Evolutionary conservation across 2,113 vertebrate species (phyloP), one percentile per base, ranked within the genome.

Genomic region (Dipodomys merriami): DNA sequence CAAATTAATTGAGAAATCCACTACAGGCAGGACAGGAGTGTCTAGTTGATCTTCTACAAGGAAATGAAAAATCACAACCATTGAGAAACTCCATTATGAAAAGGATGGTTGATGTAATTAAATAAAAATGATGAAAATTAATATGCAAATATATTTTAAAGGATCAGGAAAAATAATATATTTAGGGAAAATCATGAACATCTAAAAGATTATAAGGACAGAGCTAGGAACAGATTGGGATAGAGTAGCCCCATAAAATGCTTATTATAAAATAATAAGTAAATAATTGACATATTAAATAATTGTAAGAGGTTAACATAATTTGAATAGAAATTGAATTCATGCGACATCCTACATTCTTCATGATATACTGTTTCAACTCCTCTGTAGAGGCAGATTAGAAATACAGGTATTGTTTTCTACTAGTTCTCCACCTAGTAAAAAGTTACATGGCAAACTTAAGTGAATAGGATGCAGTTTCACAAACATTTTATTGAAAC

Each of bases 231-330:
- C 16, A 46, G 64, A 69, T 29, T 67, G 46, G 15, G 74, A 86
- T 86, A 60, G 89, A 62, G 3, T 71, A n/a, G 57, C 86, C 69
- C 19, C n/a, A 12, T 8, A 94, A 86, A 2, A 7, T 67, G 49
- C 44, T 79, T 78, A 83, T 79, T 86, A 82, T 74, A 90, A 86
- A 77, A 64, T 77, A 89, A 93, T 62, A 20, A 62, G 23, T 77
- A 78, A 68, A 69, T 1, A 67, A 62, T 90, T 53, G 49, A 7
- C 67, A 90, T 6, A 2, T 23, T 68, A 62, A 65, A 15, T 82
- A 53, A 69, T 78, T 83, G 33, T 35, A 79, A 49, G 49, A n/a
- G 60, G 20, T 83, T 74, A 86, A 23, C 1, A 93, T 87, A 72
- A 57, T 84, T 9, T 72, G 86, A 80, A 10, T 33, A 49, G 62